Percentiles rank a stretch among this genome's conserved stretches.
Conservation (phyloP, 2,888 invertebrate genomes). For the Nomada ruficornis region DNA sequence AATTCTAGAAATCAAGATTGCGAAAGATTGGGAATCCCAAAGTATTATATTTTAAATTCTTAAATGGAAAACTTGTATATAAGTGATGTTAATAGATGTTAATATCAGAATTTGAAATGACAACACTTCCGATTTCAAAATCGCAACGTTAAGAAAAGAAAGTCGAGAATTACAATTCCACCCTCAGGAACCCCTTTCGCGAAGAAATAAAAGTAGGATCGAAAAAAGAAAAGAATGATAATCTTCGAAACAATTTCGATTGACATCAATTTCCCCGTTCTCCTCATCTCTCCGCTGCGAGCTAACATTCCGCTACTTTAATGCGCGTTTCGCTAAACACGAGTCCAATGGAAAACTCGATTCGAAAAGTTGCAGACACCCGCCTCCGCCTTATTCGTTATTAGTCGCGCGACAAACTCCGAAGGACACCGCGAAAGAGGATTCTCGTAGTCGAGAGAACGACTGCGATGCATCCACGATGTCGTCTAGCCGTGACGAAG, state of each 20-base stretch:
- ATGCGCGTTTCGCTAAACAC: not conserved
- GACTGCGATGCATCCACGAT: not conserved
- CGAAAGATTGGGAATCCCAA: too few relatives aligned
- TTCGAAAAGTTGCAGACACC: conserved; percentile 11
- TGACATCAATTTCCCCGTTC: not conserved
- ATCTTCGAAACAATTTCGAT: not conserved
- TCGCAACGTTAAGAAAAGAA: too few relatives aligned
- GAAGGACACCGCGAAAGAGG: conserved; percentile 14
- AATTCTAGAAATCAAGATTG: too few relatives aligned
- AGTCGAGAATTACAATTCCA: too few relatives aligned
- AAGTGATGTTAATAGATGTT: too few relatives aligned
- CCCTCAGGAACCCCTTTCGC: too few relatives aligned
- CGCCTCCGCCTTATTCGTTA: not conserved
- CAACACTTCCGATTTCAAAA: too few relatives aligned
- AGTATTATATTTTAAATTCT: too few relatives aligned
- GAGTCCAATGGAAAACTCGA: not conserved
- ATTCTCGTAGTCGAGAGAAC: not conserved
- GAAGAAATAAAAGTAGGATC: not conserved
- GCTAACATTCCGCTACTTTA: conserved; percentile 6
- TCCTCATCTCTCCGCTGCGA: not conserved
- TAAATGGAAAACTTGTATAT: too few relatives aligned
- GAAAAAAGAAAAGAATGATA: not conserved
- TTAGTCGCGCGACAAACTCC: conserved; percentile 12
- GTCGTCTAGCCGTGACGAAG: not conserved
- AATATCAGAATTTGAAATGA: too few relatives aligned